Evolutionary conservation across 1,140 invertebrate genomes (phyloP).

Genomic region (Cherax quadricarinatus): DNA sequence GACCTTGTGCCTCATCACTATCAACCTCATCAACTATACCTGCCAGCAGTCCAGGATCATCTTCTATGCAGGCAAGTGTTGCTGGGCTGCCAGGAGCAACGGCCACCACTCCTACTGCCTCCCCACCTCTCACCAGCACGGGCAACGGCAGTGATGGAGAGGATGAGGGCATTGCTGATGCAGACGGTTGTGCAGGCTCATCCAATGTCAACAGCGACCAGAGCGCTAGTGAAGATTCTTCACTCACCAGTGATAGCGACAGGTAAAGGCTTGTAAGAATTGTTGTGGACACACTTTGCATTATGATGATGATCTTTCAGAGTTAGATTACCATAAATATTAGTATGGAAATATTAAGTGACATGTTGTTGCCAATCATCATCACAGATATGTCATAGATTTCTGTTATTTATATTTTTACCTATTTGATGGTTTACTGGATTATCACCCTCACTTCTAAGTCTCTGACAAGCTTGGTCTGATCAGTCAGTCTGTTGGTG

Average conservation of each 20-base stretch:
- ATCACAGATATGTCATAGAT: no score
- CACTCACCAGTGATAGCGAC: conserved; percentile 85
- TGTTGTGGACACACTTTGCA: conserved; percentile 43
- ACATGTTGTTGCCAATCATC: no score
- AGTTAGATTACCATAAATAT: no score
- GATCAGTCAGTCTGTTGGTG: no score
- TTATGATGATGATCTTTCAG: no score
- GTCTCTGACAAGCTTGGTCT: no score
- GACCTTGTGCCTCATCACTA: conserved; percentile 19
- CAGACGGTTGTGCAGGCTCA: conserved; percentile 63
- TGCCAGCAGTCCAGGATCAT: conserved; percentile 15
- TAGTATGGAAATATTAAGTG: no score
- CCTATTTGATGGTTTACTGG: no score
- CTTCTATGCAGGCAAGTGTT: conserved; percentile 28
- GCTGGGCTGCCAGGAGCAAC: conserved; percentile 12
- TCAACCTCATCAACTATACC: conserved; percentile 32
- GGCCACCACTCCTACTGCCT: conserved; percentile 28
- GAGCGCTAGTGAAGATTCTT: conserved; percentile 88
- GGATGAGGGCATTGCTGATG: conserved; percentile 75
- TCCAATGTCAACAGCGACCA: conserved; percentile 78
- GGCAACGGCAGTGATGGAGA: conserved; percentile 71
- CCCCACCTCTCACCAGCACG: conserved; percentile 20
- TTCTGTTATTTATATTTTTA: no score
- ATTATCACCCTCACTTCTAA: no score
- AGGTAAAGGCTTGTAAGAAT: conserved; percentile 74